Conservation (phyloP, 2,888 invertebrate species). For the Parnassius apollo region DNA sequence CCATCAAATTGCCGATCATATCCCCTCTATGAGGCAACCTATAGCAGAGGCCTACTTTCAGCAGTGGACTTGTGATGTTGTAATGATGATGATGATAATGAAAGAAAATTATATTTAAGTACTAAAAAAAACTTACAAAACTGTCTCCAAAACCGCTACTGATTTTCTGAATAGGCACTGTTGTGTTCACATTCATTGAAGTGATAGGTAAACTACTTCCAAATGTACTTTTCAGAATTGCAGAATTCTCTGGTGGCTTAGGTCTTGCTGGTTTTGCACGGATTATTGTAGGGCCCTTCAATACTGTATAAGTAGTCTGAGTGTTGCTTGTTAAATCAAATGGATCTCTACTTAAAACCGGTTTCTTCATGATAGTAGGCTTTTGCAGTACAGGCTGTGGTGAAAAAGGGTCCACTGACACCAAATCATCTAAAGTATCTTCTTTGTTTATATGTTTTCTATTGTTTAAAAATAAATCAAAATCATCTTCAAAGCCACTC, state of each 20-base stretch:
- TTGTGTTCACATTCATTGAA: conserved; percentile 68
- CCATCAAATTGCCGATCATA: too few relatives aligned
- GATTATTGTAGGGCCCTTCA: conserved; percentile 88
- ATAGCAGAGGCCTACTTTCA: too few relatives aligned
- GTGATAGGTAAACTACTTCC: conserved; percentile 52
- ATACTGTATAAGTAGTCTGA: conserved; percentile 43
- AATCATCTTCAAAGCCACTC: conserved; percentile 92
- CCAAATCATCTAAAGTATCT: conserved; percentile 78
- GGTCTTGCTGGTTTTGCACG: conserved; percentile 83
- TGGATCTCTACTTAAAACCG: conserved; percentile 82
- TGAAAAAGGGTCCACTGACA: conserved; percentile 79
- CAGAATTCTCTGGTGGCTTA: conserved; percentile 76
- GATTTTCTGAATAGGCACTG: conserved; percentile 68
- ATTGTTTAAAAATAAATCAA: conserved; percentile 83
- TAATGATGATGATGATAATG: too few relatives aligned
- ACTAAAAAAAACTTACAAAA: conserved; percentile 55
- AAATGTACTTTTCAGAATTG: conserved; percentile 65
- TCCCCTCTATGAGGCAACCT: too few relatives aligned
- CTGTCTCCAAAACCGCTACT: conserved; percentile 57
- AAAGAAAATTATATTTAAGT: neutral
- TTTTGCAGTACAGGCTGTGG: conserved; percentile 58
- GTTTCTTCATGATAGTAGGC: conserved; percentile 70
- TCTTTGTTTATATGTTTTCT: conserved; percentile 63
- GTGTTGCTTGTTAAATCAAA: conserved; percentile 81
- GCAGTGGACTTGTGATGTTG: too few relatives aligned